These are phyloP conservation scores for Catocala nupta DNA, from an alignment of 2,888 invertebrate species.

Conservation along the genomic window DNA sequence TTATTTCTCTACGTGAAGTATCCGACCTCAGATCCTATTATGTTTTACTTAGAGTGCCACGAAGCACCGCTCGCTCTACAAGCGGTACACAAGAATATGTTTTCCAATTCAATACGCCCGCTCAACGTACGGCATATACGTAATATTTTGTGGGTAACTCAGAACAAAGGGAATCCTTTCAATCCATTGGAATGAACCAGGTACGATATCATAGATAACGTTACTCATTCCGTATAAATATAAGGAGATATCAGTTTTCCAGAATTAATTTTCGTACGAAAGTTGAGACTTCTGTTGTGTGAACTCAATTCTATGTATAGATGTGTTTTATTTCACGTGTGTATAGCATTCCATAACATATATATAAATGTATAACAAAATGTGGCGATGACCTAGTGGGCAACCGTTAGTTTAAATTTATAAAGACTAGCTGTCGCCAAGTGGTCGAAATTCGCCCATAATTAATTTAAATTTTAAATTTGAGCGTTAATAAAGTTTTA, in stretches of 20 bases:
- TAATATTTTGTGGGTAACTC: constrained; percentile 54
- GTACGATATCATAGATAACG: constrained; percentile 38
- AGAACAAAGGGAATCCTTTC: constrained; percentile 54
- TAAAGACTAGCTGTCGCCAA: no score
- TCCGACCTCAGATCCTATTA: no score
- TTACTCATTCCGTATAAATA: constrained; percentile 37
- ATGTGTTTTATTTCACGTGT: no score
- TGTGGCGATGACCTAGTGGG: no score
- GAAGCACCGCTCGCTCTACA: constrained; percentile 11
- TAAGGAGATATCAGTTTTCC: constrained; percentile 39
- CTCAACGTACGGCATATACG: constrained; percentile 40
- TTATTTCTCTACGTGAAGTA: no score
- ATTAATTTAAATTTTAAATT: no score
- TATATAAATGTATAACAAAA: no score
- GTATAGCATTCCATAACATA: no score
- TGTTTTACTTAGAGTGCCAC: background rate
- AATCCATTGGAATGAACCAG: constrained; percentile 41
- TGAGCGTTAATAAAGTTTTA: no score
- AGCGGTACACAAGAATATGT: constrained; percentile 52
- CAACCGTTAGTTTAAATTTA: no score
- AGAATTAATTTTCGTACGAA: constrained; percentile 44
- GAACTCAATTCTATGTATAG: background rate
- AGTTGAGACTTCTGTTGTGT: constrained; percentile 18
- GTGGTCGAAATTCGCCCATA: no score
- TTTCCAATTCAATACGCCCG: constrained; percentile 60